Conservation (phyloP, 2,888 invertebrate genomes). For the Piscicola geometra region DNA sequence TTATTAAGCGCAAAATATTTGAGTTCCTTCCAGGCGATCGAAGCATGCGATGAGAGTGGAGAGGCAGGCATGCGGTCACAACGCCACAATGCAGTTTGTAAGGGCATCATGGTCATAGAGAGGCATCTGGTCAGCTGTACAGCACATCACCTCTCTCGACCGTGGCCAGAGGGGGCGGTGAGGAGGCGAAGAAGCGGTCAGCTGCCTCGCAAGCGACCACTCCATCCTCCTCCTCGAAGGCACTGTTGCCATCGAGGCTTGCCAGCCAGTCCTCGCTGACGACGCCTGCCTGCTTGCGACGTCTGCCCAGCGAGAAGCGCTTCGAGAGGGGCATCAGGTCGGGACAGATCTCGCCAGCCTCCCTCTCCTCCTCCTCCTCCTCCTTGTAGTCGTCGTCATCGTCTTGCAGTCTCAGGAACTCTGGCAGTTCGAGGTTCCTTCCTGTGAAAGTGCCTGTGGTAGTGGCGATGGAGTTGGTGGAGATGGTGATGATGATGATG, state of each 20-base stretch:
- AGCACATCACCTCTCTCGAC: neutral
- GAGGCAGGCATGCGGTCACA: too few species aligned
- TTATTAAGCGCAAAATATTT: too few species aligned
- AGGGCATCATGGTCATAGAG: too few species aligned
- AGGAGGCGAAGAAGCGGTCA: neutral
- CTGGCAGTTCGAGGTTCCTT: neutral
- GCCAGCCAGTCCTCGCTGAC: neutral
- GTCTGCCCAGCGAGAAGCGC: too few species aligned
- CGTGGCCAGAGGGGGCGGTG: neutral
- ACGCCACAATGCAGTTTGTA: neutral
- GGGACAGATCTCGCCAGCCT: neutral
- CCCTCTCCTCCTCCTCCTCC: neutral
- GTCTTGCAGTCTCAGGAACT: neutral
- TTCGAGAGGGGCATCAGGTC: neutral
- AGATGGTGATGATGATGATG: too few species aligned
- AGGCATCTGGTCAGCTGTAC: neutral
- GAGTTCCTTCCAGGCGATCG: too few species aligned
- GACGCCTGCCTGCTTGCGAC: neutral
- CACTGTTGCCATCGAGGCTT: neutral
- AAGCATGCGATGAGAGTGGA: too few species aligned
- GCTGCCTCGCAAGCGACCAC: neutral
- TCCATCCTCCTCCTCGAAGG: neutral
- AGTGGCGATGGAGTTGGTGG: too few species aligned
- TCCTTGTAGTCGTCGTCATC: too few species aligned
- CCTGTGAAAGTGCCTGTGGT: neutral